Conservation (phyloP, 2,113 vertebrate genomes). For the Chaetura pelagica region DNA sequence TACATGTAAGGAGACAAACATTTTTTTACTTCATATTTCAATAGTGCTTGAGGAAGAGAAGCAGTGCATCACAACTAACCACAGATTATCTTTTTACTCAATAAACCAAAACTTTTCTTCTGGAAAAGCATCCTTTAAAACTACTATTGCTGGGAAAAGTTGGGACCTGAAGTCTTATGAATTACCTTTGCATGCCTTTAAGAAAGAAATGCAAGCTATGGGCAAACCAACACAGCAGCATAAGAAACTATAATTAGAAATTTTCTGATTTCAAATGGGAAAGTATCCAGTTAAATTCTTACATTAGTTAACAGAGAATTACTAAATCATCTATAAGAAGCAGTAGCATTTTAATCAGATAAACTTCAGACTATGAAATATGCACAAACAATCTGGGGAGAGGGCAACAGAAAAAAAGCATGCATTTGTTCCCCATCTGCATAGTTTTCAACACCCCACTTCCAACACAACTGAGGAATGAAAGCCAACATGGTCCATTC, state of each 20-base stretch:
- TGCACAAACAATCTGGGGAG: background rate
- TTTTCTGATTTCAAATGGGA: constrained; percentile 43
- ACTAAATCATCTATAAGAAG: background rate
- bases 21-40: constrained; percentile 60
- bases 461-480: constrained; percentile 34
- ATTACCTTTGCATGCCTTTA: constrained; percentile 70
- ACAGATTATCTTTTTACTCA: constrained; percentile 68
- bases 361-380: background rate
- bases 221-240: constrained; percentile 73
- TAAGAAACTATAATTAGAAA: constrained; percentile 62
- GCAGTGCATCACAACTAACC: constrained; percentile 73
- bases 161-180: constrained; percentile 70
- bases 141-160: constrained; percentile 72
- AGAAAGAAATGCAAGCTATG: constrained; percentile 75
- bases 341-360: background rate
- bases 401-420: background rate
- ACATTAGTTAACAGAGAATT: background rate
- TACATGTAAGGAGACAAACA: constrained; percentile 17
- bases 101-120: constrained; percentile 63
- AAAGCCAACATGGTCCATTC: constrained; percentile 57
- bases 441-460: constrained; percentile 52
- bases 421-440: constrained; percentile 58
- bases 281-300: constrained; percentile 30
- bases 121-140: constrained; percentile 70
- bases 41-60: constrained; percentile 70